A percentile compares a stretch with the other conserved stretches of the same genome.
Conservation (phyloP, 2,113 vertebrate genomes). For the Myrmecobius fasciatus region DNA sequence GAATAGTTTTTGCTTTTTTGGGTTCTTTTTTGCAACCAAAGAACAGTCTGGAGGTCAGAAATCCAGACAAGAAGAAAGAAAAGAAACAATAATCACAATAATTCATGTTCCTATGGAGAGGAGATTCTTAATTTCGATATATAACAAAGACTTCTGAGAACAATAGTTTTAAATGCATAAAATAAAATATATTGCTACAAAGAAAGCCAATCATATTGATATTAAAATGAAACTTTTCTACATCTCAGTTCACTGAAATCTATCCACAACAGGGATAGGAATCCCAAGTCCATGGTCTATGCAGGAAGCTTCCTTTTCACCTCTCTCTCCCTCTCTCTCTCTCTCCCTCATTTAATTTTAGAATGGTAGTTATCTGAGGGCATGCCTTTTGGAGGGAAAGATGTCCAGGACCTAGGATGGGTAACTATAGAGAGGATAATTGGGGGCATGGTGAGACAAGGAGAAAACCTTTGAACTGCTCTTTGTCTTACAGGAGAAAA, state of each 20-base stretch:
- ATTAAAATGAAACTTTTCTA: neutral
- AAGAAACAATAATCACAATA: neutral
- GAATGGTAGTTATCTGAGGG: neutral
- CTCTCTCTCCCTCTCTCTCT: neutral
- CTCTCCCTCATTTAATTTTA: neutral
- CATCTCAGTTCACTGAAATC: neutral
- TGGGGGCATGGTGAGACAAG: neutral
- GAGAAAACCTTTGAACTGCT: neutral
- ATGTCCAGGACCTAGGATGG: neutral
- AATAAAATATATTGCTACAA: neutral
- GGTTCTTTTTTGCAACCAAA: conserved; percentile 34
- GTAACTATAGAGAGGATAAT: neutral
- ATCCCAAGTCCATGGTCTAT: neutral
- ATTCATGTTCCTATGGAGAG: conserved; percentile 10
- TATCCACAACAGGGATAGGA: neutral
- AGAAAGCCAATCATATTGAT: neutral
- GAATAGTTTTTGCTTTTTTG: neutral
- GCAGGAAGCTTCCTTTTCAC: neutral
- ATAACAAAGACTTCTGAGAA: neutral
- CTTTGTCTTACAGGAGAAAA: neutral
- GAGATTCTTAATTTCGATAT: neutral
- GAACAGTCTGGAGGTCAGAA: conserved; percentile 2
- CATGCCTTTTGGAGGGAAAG: neutral
- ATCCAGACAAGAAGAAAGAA: neutral
- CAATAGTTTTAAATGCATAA: neutral